phyloP scores from a whole-genome alignment of 2,113 vertebrate species.

The Leucopsar rothschildi region DNA sequence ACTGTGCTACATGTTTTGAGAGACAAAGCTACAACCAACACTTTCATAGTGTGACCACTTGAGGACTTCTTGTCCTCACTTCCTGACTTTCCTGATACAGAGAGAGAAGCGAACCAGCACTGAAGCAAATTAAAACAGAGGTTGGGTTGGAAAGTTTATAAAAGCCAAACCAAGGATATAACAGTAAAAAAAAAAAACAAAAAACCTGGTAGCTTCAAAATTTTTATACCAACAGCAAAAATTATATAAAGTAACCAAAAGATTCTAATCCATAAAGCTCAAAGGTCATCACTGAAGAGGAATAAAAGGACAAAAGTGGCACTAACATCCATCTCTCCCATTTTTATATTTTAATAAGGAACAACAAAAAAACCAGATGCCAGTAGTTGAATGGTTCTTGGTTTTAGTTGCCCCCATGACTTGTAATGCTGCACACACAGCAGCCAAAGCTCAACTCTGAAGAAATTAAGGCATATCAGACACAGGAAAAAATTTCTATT shows the following conservation, averaged over 20 bases:
- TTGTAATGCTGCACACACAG: neutral
- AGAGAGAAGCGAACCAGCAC: neutral
- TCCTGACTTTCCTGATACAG: neutral
- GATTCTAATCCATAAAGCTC: neutral
- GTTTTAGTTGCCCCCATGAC: neutral
- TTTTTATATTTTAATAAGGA: conserved; percentile 22
- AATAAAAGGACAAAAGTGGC: neutral
- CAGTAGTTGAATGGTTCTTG: neutral
- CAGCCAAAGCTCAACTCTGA: neutral
- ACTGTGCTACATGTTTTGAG: neutral
- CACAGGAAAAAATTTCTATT: neutral
- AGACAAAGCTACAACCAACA: neutral
- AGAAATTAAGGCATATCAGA: neutral
- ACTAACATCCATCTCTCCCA: neutral
- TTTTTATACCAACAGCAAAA: neutral
- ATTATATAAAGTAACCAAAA: neutral
- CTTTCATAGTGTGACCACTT: neutral
- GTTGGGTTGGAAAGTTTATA: neutral
- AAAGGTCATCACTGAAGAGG: neutral
- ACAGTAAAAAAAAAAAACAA: neutral
- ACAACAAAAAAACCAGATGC: neutral
- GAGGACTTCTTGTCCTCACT: conserved; percentile 10
- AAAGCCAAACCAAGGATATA: neutral
- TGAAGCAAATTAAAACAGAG: neutral
- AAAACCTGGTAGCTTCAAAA: neutral